Conservation (phyloP, 2,888 invertebrate species). For the Yponomeuta plumbellus region DNA sequence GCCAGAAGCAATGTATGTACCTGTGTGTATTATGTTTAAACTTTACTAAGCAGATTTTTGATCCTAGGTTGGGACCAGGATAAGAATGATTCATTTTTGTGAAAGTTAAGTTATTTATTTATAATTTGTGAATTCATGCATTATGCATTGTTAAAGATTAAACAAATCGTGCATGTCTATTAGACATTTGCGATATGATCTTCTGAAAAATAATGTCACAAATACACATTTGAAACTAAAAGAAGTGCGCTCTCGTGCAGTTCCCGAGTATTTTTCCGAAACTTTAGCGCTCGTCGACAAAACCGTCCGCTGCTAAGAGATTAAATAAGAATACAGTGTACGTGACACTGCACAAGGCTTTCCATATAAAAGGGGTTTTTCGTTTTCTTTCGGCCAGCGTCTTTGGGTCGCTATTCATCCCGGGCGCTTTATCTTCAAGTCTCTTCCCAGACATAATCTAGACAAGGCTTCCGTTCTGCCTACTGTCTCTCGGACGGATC, state of each 20-base stretch:
- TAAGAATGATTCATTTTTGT: too few relatives aligned
- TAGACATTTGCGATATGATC: too few relatives aligned
- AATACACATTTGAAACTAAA: too few relatives aligned
- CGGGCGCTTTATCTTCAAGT: slow-evolving; percentile 66
- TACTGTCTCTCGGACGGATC: slow-evolving; percentile 15
- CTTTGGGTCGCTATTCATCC: slow-evolving; percentile 61
- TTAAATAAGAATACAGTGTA: slow-evolving; percentile 68
- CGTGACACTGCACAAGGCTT: slow-evolving; percentile 67
- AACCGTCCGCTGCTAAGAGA: slow-evolving; percentile 52
- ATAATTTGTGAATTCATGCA: too few relatives aligned
- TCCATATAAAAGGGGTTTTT: slow-evolving; percentile 61
- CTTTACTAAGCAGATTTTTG: too few relatives aligned
- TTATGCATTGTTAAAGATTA: too few relatives aligned
- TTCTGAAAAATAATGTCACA: too few relatives aligned
- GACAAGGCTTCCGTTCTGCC: slow-evolving; percentile 39
- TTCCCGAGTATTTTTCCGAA: slow-evolving; percentile 31
- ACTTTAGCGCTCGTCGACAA: slow-evolving; percentile 42
- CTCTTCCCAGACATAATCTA: slow-evolving; percentile 60
- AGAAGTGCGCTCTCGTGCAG: background rate
- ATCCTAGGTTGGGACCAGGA: too few relatives aligned
- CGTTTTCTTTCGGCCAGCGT: slow-evolving; percentile 57
- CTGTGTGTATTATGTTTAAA: too few relatives aligned
- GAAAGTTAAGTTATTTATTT: too few relatives aligned
- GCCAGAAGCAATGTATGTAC: too few relatives aligned
- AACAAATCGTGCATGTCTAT: too few relatives aligned